Percentiles rank a stretch among this genome's conserved stretches.
Evolutionary conservation across 2,113 vertebrate genomes (phyloP).

Genomic region (Caranx ignobilis): DNA sequence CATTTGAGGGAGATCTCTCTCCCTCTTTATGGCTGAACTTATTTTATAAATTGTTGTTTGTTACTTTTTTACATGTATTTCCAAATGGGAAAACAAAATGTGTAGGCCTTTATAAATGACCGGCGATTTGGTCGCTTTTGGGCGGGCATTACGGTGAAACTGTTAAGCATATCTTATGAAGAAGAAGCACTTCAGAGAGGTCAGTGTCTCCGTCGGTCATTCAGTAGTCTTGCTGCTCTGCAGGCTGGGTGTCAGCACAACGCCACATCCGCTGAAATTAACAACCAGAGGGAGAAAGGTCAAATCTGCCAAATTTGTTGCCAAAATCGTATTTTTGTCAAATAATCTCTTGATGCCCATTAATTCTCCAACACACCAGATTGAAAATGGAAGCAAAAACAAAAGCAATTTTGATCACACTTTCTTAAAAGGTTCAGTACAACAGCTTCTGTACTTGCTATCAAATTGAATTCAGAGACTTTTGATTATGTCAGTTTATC

Average conservation of each 20-base stretch:
- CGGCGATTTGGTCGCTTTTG: constrained; percentile 58
- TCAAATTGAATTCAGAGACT: constrained; percentile 29
- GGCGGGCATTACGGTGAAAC: constrained; percentile 72
- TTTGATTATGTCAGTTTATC: constrained; percentile 33
- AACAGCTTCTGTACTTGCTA: constrained; percentile 3
- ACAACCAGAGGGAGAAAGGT: constrained; percentile 48
- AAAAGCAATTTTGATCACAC: constrained; percentile 42
- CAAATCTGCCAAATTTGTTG: constrained; percentile 80
- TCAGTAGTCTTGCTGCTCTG: constrained; percentile 14
- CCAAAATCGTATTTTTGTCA: constrained; percentile 78
- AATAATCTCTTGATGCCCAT: constrained; percentile 25
- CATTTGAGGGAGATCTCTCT: constrained; percentile 22
- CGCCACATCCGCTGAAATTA: constrained; percentile 44
- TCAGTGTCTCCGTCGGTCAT: constrained; percentile 10
- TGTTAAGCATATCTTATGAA: constrained; percentile 84
- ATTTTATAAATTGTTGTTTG: constrained; percentile 78
- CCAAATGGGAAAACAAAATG: constrained; percentile 54
- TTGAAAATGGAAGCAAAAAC: constrained; percentile 36
- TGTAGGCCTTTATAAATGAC: constrained; percentile 68
- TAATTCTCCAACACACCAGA: constrained; percentile 13
- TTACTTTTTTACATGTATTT: constrained; percentile 81
- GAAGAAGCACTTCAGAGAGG: constrained; percentile 77
- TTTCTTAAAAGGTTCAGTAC: not conserved
- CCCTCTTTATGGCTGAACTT: constrained; percentile 67
- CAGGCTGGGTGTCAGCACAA: constrained; percentile 19